Conservation (phyloP, 2,797 vertebrate species). For the Chaetodon trifasciatus region DNA sequence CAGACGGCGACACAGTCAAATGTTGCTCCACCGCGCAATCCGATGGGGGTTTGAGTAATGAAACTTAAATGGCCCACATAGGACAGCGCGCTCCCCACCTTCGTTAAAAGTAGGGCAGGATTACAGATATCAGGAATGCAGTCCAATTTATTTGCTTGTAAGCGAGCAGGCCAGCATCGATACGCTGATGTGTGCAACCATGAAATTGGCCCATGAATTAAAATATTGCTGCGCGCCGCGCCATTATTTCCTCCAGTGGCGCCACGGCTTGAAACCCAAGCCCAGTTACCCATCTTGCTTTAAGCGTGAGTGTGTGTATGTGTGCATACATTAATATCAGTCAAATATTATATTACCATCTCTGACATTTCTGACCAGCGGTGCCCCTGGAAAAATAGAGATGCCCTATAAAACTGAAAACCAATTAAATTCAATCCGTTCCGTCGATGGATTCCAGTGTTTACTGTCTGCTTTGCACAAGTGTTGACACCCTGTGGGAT, state of each 20-base stretch:
- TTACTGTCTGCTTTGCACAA: slow-evolving; percentile 56
- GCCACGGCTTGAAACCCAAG: slow-evolving; percentile 63
- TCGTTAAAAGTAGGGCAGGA: slow-evolving; percentile 53
- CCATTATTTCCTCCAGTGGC: slow-evolving; percentile 60
- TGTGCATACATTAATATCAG: slow-evolving; percentile 57
- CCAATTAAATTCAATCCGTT: slow-evolving; percentile 75
- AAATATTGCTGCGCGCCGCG: slow-evolving; percentile 33
- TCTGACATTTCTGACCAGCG: slow-evolving; percentile 61
- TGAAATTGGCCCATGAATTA: slow-evolving; percentile 78
- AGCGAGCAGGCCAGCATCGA: slow-evolving; percentile 38
- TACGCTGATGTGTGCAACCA: slow-evolving; percentile 53
- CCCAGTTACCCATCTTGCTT: slow-evolving; percentile 48
- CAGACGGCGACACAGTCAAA: slow-evolving; percentile 48
- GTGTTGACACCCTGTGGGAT: slow-evolving; percentile 59
- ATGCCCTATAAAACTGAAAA: slow-evolving; percentile 69
- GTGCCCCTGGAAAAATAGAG: slow-evolving; percentile 67
- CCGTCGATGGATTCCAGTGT: slow-evolving; percentile 64
- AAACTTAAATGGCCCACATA: slow-evolving; percentile 39
- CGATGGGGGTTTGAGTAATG: slow-evolving; percentile 51
- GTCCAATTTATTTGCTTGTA: slow-evolving; percentile 64
- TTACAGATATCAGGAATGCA: slow-evolving; percentile 44
- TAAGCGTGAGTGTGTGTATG: slow-evolving; percentile 26
- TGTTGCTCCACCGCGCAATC: slow-evolving; percentile 8
- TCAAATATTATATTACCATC: slow-evolving; percentile 71
- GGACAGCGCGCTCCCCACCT: slow-evolving; percentile 32